A percentile compares a stretch with the other conserved stretches of the same genome.
Conservation (phyloP, 2,797 vertebrate genomes). For the Tokudaia tokunoshimensis region DNA sequence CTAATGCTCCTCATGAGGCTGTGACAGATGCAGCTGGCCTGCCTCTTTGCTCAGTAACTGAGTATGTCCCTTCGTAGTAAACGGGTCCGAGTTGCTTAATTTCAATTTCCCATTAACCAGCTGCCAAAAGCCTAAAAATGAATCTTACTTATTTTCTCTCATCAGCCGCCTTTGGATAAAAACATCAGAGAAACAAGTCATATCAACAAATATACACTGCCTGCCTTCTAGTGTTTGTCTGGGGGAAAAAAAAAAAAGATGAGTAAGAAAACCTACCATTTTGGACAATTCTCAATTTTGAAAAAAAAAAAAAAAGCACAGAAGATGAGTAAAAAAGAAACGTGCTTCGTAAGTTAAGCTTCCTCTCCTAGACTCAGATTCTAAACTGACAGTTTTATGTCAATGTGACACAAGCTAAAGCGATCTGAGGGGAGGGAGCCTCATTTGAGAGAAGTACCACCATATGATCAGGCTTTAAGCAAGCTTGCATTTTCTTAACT, state of each 20-base stretch:
- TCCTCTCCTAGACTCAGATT: not conserved
- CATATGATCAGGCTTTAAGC: not conserved
- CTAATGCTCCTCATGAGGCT: not conserved
- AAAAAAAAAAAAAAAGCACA: not conserved
- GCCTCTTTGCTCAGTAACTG: not conserved
- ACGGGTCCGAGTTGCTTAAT: not conserved
- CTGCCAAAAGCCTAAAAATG: conserved; percentile 60
- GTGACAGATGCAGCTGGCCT: conserved; percentile 7
- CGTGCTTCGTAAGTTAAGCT: conserved; percentile 30
- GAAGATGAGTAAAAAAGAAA: conserved; percentile 69
- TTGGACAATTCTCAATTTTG: conserved; percentile 25
- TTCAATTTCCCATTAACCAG: conserved; percentile 52
- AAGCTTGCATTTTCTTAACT: not conserved
- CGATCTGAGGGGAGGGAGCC: not conserved
- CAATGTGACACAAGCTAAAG: not conserved
- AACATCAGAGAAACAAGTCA: conserved; percentile 55
- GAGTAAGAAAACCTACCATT: conserved; percentile 35
- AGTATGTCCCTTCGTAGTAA: not conserved
- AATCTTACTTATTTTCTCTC: conserved; percentile 52
- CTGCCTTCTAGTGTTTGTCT: not conserved
- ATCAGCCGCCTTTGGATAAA: conserved; percentile 55
- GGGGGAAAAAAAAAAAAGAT: not conserved
- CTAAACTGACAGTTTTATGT: conserved; percentile 14
- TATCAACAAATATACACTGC: not conserved
- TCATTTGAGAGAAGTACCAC: not conserved